phyloP scores from a whole-genome alignment of 1,140 invertebrate genomes.

The Argopecten irradians region DNA sequence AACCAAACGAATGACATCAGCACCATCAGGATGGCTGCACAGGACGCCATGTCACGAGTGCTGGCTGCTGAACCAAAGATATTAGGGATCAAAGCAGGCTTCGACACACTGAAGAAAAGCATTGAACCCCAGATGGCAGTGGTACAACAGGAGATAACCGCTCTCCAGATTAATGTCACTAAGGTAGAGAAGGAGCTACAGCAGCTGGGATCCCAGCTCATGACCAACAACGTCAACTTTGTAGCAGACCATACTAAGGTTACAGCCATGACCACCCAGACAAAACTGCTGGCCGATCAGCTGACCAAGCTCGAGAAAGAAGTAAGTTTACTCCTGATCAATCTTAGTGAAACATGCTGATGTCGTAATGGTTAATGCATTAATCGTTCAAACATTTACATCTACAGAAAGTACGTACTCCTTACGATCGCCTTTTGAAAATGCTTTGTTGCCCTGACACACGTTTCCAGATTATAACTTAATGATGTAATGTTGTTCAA shows the following conservation, averaged over 20 bases:
- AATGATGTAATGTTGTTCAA: too few species aligned
- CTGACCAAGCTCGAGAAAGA: neutral
- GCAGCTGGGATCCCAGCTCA: slow-evolving; percentile 25
- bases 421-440: too few species aligned
- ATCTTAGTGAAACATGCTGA: neutral
- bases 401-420: too few species aligned
- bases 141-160: slow-evolving; percentile 26
- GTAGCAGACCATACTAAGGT: neutral
- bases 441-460: too few species aligned
- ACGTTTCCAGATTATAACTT: too few species aligned
- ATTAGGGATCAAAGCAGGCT: slow-evolving; percentile 28
- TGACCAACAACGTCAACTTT: slow-evolving; percentile 26
- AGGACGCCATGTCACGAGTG: slow-evolving; percentile 21
- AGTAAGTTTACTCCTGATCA: slow-evolving; percentile 2
- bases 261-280: neutral
- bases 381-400: neutral
- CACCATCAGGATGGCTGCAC: neutral
- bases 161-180: slow-evolving; percentile 33
- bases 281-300: neutral
- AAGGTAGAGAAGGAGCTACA: slow-evolving; percentile 22
- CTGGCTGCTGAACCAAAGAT: slow-evolving; percentile 4
- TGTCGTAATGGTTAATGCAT: neutral
- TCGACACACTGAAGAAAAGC: slow-evolving; percentile 35
- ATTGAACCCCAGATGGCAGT: slow-evolving; percentile 33
- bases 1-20: slow-evolving; percentile 46